phyloP scores from a whole-genome alignment of 2,113 vertebrate species.

The Tachuris rubrigastra region DNA sequence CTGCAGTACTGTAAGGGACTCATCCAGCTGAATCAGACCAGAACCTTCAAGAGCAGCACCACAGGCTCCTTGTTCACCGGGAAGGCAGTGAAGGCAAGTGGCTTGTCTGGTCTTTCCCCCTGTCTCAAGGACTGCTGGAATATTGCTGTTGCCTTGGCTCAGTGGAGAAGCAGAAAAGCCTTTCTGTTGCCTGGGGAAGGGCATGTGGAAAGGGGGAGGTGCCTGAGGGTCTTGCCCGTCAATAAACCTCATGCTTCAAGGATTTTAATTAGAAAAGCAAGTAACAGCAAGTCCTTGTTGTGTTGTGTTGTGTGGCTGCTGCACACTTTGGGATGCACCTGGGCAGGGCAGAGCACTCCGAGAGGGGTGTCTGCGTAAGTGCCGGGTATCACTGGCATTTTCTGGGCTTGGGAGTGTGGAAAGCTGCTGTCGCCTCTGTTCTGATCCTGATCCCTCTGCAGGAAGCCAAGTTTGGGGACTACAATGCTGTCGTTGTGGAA shows the following conservation, averaged over 20 bases:
- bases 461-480: conserved; percentile 85
- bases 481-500: conserved; percentile 88
- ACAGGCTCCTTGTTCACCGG: conserved; percentile 89
- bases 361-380: neutral
- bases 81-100: conserved; percentile 83
- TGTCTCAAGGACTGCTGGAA: neutral
- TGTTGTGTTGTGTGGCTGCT: neutral
- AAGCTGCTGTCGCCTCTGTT: neutral
- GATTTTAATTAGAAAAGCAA: neutral
- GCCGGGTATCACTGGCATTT: neutral
- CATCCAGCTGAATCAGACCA: conserved; percentile 82
- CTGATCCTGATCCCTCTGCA: conserved; percentile 47
- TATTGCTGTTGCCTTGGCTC: neutral
- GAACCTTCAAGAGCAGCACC: conserved; percentile 85
- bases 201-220: neutral
- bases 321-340: neutral
- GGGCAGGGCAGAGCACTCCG: accelerated
- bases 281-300: neutral
- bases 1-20: conserved; percentile 90
- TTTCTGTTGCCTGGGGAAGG: neutral
- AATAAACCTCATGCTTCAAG: neutral
- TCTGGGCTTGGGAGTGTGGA: accelerated
- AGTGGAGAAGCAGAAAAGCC: neutral
- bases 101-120: neutral
- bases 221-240: neutral